Evolutionary conservation across 2,797 vertebrate genomes (phyloP), one percentile per base, ranked within the genome.

Genomic region (Bradypodion pumilum): DNA sequence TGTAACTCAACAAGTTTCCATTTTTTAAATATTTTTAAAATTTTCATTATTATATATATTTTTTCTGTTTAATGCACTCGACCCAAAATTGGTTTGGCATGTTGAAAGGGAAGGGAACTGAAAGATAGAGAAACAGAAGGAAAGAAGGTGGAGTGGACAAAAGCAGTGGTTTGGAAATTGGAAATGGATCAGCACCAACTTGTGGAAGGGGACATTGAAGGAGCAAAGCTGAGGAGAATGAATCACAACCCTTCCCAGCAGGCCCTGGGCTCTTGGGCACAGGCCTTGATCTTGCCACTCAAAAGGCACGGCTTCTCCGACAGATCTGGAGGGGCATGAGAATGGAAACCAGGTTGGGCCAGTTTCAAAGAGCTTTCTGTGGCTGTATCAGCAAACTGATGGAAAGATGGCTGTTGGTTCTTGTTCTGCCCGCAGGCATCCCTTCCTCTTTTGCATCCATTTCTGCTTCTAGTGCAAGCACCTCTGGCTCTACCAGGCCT

Each of bases 61-160:
- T 83, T 85, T 85, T 88, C 82, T 85, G 84, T 94, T 94, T 94
- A 94, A 95, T 94, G 93, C 94, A 95, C 94, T 95, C 94, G 94
- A 95, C 94, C 94, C 94, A 95, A 95, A 94, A 94, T 95, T 95
- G 94, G 94, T 95, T 95, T 95, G 94, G 93, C 94, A 94, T 94
- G 93, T 93, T 89, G 94, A 94, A 94, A 92, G 87, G 93, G 92
- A 88, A 81, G 85, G 78, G 84, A 81, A 85, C 84, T 7, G 74
- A 78, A 86, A 89, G 85, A 81, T 44, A 62, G 82, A 19, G 42
- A 59, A 74, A 91, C 72, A 73, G 78, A 86, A 88, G 77, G 85
- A 86, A 86, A 87, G 23, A 85, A 89, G 92, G 85, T 90, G 46
- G 83, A 89, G 77, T 91, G 73, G 63, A 87, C 1, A 7, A 85